phyloP scores from a whole-genome alignment of 1,140 invertebrate genomes.

The Sycophaga agraensis region DNA sequence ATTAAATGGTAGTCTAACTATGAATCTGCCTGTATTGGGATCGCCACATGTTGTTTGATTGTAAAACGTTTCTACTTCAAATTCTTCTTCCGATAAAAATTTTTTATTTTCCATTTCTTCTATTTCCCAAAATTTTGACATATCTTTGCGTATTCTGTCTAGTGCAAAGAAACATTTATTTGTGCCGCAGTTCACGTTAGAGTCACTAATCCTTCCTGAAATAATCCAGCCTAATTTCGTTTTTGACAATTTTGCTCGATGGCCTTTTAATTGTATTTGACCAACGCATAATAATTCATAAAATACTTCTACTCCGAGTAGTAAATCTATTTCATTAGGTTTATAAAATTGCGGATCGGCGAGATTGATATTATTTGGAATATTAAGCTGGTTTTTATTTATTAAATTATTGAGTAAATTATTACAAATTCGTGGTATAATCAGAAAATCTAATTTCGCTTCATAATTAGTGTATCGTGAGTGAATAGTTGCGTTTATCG shows the following conservation, averaged over 20 bases:
- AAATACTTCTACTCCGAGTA: constrained; percentile 19
- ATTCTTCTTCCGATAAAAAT: not conserved
- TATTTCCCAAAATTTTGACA: not conserved
- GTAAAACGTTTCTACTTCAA: not conserved
- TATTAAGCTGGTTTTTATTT: not conserved
- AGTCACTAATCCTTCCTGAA: not conserved
- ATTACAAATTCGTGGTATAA: not conserved
- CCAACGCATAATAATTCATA: constrained; percentile 8
- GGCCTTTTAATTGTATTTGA: not conserved
- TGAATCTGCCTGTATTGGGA: not conserved
- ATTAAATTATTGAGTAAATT: not conserved
- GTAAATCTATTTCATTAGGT: not conserved
- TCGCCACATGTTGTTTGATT: not conserved
- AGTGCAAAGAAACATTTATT: no score
- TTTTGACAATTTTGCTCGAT: not conserved
- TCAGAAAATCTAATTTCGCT: not conserved
- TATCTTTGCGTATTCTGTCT: not conserved
- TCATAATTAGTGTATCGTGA: not conserved
- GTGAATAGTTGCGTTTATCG: not conserved
- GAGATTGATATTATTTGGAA: not conserved
- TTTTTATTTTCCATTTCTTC: not conserved
- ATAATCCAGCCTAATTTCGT: not conserved
- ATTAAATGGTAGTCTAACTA: not conserved
- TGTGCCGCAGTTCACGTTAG: no score
- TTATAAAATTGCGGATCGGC: constrained; percentile 21